Percentiles rank a stretch among this genome's conserved stretches.
Evolutionary conservation across 2,113 vertebrate species (phyloP).

Genomic region (Vimba vimba): DNA sequence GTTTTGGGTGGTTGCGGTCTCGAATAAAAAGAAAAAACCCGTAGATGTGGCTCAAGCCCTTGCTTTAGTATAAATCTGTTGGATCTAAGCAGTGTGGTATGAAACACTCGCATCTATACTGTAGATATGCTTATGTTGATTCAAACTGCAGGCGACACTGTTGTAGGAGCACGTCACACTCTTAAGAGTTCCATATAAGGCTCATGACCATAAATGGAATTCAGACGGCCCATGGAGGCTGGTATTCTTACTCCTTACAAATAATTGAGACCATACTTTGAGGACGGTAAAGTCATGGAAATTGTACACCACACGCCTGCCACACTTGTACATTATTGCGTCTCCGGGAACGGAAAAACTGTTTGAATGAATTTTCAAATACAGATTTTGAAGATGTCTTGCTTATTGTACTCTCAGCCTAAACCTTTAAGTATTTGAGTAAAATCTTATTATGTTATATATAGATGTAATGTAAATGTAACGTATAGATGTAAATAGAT

Average conservation of each 20-base stretch:
- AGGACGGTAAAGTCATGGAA: neutral
- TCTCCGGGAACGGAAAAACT: neutral
- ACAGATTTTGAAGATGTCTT: neutral
- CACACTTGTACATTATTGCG: neutral
- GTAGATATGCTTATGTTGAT: neutral
- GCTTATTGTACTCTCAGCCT: neutral
- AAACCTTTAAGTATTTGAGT: neutral
- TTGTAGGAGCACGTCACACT: neutral
- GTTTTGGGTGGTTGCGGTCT: neutral
- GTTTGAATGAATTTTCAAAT: neutral
- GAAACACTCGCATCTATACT: neutral
- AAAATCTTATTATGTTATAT: neutral
- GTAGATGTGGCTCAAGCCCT: neutral
- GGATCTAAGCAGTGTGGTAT: neutral
- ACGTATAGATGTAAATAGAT: neutral
- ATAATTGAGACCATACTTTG: conserved; percentile 8
- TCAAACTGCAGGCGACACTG: neutral
- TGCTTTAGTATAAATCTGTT: neutral
- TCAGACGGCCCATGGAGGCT: neutral
- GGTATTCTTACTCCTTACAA: neutral
- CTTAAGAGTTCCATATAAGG: neutral
- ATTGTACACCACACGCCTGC: neutral
- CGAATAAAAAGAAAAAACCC: too few relatives aligned
- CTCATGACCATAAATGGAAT: neutral
- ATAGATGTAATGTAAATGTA: too few relatives aligned